These are phyloP conservation scores for Brenthis hecate DNA, from an alignment of 2,888 invertebrate genomes.

Conservation along the genomic window DNA sequence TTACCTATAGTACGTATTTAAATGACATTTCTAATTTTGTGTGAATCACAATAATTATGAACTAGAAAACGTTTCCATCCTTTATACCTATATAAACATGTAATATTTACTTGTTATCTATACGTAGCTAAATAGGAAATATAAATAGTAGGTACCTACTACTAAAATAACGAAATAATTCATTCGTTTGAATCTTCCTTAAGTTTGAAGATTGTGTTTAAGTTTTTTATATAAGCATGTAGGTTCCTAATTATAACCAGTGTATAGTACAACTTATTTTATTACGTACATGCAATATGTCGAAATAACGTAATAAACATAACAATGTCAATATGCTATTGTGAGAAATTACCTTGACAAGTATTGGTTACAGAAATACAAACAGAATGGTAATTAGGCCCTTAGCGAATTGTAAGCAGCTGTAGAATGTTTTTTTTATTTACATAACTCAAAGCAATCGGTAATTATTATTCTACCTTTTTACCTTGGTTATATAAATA, in stretches of 20 bases:
- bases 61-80: no score
- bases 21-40: no score
- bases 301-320: conserved; percentile 25
- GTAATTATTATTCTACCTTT: not conserved
- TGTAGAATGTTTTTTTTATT: not conserved
- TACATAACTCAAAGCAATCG: not conserved
- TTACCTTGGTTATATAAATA: not conserved
- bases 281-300: conserved; percentile 22
- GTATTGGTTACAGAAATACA: conserved; percentile 19
- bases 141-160: no score
- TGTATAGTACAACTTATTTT: conserved; percentile 8
- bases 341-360: conserved; percentile 19
- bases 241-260: conserved; percentile 21
- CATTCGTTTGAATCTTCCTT: no score
- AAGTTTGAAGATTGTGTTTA: no score
- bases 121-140: no score
- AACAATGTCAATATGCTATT: conserved; percentile 28
- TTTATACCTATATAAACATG: no score
- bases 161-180: no score
- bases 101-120: no score
- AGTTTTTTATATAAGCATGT: no score
- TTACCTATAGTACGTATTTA: no score
- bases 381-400: conserved; percentile 25
- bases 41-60: no score
- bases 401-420: conserved; percentile 10